Percentiles rank a stretch among this genome's conserved stretches.
Evolutionary conservation across 2,797 vertebrate genomes (phyloP).

Genomic region (Loris lydekkerianus): DNA sequence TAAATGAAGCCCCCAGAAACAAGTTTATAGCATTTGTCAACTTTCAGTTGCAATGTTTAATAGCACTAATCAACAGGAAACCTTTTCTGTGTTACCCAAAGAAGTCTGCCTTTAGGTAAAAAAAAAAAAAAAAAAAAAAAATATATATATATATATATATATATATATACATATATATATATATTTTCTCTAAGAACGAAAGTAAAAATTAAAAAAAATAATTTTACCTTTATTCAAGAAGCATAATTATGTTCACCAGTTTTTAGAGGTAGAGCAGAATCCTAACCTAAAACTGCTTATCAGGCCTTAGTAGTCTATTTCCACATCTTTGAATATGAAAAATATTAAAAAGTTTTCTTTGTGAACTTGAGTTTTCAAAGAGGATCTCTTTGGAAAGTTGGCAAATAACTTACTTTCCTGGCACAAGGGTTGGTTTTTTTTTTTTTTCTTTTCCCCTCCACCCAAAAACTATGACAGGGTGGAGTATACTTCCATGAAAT

Average conservation of each 20-base stretch:
- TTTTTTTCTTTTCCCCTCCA: slow-evolving; percentile 65
- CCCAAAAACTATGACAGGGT: slow-evolving; percentile 81
- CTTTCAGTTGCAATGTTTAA: not conserved
- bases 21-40: not conserved
- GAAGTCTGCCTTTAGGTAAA: not conserved
- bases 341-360: slow-evolving; percentile 73
- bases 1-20: not conserved
- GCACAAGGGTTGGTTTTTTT: slow-evolving; percentile 52
- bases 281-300: slow-evolving; percentile 36
- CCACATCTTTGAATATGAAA: slow-evolving; percentile 60
- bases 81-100: not conserved
- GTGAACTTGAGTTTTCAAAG: slow-evolving; percentile 79
- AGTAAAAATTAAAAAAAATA: not conserved
- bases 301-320: slow-evolving; percentile 49
- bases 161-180: too few relatives aligned
- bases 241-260: slow-evolving; percentile 28
- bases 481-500: slow-evolving; percentile 83
- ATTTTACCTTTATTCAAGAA: not conserved
- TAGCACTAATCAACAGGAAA: not conserved
- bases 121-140: too few relatives aligned
- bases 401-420: slow-evolving; percentile 75
- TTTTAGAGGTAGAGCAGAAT: slow-evolving; percentile 49
- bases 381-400: slow-evolving; percentile 81
- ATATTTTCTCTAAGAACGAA: slow-evolving; percentile 16
- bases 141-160: too few relatives aligned